phyloP scores from a whole-genome alignment of 64 coral and sea anemone genomes.

The Pocillopora damicornis region DNA sequence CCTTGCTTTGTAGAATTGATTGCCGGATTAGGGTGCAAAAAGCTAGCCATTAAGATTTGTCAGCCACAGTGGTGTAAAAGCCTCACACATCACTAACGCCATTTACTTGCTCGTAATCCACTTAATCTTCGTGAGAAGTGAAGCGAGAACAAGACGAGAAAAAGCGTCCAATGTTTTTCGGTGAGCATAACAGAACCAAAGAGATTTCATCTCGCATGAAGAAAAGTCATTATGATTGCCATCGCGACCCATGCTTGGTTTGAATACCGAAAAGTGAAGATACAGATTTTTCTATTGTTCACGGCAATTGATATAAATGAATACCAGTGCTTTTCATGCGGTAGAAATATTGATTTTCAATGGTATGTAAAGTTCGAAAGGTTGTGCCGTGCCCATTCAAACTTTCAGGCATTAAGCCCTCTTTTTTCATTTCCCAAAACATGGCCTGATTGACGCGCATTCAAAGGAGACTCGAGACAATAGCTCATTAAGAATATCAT shows the following conservation, averaged over 20 bases:
- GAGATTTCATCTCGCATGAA: neutral
- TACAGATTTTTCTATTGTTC: neutral
- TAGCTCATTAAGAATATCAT: neutral
- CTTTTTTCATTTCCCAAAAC: neutral
- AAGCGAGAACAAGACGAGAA: neutral
- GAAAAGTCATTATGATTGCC: neutral
- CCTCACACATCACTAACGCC: constrained; percentile 16
- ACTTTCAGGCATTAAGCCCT: neutral
- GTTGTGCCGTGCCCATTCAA: neutral
- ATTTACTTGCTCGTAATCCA: constrained; percentile 21
- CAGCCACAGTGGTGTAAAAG: constrained; percentile 20
- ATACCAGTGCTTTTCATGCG: neutral
- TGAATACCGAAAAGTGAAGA: neutral
- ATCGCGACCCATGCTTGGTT: neutral
- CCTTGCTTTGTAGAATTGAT: neutral
- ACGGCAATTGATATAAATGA: neutral
- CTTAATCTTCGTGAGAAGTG: constrained; percentile 39
- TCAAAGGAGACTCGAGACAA: constrained; percentile 2
- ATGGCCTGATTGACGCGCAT: too few relatives aligned
- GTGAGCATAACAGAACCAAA: constrained; percentile 19
- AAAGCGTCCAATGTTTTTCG: neutral
- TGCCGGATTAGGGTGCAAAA: constrained; percentile 33
- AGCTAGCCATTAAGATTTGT: constrained; percentile 26
- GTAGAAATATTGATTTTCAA: neutral
- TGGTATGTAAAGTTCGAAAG: constrained; percentile 1